Base-by-base conservation (phyloP, 2,888 invertebrate genomes). In the Scaeva pyrastri region DNA sequence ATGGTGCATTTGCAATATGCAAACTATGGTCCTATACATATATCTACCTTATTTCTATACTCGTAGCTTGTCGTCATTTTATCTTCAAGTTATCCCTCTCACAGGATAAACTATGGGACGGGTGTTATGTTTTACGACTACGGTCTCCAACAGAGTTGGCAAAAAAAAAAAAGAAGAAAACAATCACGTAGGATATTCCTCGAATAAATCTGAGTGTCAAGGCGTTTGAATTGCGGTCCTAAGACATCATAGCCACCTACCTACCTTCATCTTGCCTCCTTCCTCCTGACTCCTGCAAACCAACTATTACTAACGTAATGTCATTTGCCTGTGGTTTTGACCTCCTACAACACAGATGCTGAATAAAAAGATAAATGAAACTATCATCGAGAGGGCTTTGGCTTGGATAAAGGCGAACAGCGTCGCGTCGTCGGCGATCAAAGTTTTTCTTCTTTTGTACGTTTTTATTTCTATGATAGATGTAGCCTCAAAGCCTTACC, bases 191-290 rank as follows among this genome's bases (percentile, higher is more conserved):
- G 68, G 16, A 48, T 36, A 70, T 23, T 39, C 60, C 72, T 52
- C 50, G 80, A 48, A 81, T 81, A 85, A 77, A 81, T 85, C 76
- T 85, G 76, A 62, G 55, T 85, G 81, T 81, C 76, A 85, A 80
- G 80, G 72, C 71, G 43, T 72, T 80, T 79, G 66, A 77, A 77
- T 81, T 77, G 81, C 66, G 62, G 77, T 77, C 11, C 26, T 68
- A 26, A 77, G 52, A 68, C 60, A 76, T 56, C 52, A 72, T 31
- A 36, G 43, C 58, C 41, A 5, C 5, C 3, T 48, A 39, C 3
- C 39, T 12, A 39, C 11, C 39, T 2, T 12, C 31, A 31, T 31
- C 31, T 6, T 31, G 4, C 3, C 31, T 31, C n/a, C n/a, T n/a
- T n/a, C n/a, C n/a, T n/a, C n/a, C n/a, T n/a, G n/a, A n/a, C n/a